These are phyloP conservation scores for Spatulosminthurus flaviceps DNA, from an alignment of 2,888 invertebrate genomes.

Conservation along the genomic window DNA sequence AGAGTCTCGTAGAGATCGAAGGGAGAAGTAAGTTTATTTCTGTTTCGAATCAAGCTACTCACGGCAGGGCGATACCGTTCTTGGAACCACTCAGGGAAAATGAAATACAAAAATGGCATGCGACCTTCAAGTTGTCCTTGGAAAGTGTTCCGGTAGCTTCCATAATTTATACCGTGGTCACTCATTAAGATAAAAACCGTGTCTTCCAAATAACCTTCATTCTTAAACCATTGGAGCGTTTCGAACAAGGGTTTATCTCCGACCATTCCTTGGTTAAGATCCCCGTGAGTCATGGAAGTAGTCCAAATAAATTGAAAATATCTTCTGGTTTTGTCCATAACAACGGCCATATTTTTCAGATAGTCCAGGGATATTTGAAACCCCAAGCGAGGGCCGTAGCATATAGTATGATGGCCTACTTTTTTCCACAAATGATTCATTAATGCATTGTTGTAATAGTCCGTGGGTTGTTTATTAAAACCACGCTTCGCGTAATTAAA, in stretches of 20 bases:
- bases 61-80: constrained; percentile 73
- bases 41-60: constrained; percentile 70
- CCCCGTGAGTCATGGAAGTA: constrained; percentile 84
- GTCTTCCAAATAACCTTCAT: constrained; percentile 71
- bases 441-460: constrained; percentile 83
- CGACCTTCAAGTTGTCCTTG: constrained; percentile 83
- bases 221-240: constrained; percentile 71
- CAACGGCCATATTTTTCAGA: constrained; percentile 72
- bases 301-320: constrained; percentile 89
- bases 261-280: constrained; percentile 78
- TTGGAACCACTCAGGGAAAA: constrained; percentile 78
- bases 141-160: constrained; percentile 81
- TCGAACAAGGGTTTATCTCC: constrained; percentile 75
- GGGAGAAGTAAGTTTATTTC: constrained; percentile 75
- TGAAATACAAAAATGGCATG: constrained; percentile 80
- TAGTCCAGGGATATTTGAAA: constrained; percentile 79
- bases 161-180: constrained; percentile 92
- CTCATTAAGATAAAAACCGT: constrained; percentile 79
- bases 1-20: constrained; percentile 75
- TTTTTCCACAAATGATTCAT: constrained; percentile 72
- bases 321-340: constrained; percentile 69
- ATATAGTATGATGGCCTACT: constrained; percentile 75
- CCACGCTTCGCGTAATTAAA: constrained; percentile 80
- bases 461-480: constrained; percentile 80
- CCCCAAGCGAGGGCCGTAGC: constrained; percentile 72